phyloP scores from a whole-genome alignment of 2,888 invertebrate species.

The Eugnorisma glareosa region DNA sequence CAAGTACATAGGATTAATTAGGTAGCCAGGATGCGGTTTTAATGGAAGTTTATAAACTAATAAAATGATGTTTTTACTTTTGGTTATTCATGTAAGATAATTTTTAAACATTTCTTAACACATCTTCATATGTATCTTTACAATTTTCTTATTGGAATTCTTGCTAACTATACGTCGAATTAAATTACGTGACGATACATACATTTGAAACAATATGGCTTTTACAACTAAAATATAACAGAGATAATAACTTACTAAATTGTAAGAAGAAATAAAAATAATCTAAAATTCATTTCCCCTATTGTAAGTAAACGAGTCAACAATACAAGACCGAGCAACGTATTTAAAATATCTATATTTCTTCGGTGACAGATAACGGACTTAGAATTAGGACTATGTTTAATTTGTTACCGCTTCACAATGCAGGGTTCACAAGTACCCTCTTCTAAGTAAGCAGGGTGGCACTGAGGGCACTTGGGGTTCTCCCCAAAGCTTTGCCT shows the following conservation, averaged over 20 bases:
- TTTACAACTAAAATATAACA: slow-evolving; percentile 58
- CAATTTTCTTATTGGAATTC: not conserved
- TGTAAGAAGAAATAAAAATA: slow-evolving; percentile 32
- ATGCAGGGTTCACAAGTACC: slow-evolving; percentile 93
- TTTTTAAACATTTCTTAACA: not conserved
- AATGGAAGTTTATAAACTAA: not conserved
- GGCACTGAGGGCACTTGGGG: slow-evolving; percentile 91
- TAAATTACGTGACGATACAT: not conserved
- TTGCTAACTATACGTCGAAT: not conserved
- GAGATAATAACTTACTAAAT: slow-evolving; percentile 56
- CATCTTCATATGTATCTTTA: not conserved
- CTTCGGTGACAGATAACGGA: slow-evolving; percentile 57
- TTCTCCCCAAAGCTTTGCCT: slow-evolving; percentile 90
- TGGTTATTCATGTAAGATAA: not conserved
- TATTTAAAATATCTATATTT: slow-evolving; percentile 47
- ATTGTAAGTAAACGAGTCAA: slow-evolving; percentile 46
- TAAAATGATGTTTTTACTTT: slow-evolving; percentile 9
- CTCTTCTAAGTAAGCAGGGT: slow-evolving; percentile 91
- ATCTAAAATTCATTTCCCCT: slow-evolving; percentile 26
- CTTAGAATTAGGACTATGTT: slow-evolving; percentile 42
- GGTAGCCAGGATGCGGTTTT: not conserved
- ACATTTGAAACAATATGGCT: slow-evolving; percentile 54
- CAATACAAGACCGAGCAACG: slow-evolving; percentile 51
- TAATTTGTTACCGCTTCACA: slow-evolving; percentile 84
- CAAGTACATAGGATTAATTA: not conserved